Evolutionary conservation across 2,797 vertebrate species (phyloP).

Genomic region (Phrynocephalus guinanensis): DNA sequence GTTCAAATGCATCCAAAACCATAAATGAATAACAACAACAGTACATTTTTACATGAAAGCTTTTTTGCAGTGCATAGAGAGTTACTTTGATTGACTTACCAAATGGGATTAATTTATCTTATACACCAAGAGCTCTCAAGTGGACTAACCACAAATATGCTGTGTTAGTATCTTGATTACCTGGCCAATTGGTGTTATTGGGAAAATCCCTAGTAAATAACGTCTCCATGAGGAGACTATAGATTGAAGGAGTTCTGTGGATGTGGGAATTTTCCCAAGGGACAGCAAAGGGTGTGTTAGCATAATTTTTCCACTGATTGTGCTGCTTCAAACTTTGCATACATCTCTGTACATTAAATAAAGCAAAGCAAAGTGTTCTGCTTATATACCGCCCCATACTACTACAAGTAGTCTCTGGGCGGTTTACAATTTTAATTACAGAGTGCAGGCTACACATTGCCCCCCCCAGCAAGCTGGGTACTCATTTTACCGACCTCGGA

Average conservation of each 20-base stretch:
- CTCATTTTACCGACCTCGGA: no score
- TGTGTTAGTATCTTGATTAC: neutral
- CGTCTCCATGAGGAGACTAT: neutral
- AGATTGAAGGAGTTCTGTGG: neutral
- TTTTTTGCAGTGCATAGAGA: neutral
- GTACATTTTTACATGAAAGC: neutral
- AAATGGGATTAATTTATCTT: slow-evolving; percentile 8
- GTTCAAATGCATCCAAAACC: neutral
- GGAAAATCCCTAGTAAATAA: neutral
- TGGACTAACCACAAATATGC: neutral
- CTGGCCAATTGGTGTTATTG: neutral
- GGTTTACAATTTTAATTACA: no score
- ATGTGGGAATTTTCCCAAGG: no score
- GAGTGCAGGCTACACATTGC: no score
- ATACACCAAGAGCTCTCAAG: neutral
- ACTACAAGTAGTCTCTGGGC: no score
- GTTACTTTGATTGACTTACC: neutral
- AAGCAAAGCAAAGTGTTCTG: no score
- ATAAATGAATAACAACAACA: neutral
- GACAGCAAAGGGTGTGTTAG: no score
- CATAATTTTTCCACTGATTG: no score
- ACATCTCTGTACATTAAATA: no score
- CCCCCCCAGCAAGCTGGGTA: no score
- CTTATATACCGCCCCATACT: no score
- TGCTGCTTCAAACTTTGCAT: no score